Evolutionary conservation across 2,888 invertebrate genomes (phyloP).

Genomic region (Stenodera caucasica): DNA sequence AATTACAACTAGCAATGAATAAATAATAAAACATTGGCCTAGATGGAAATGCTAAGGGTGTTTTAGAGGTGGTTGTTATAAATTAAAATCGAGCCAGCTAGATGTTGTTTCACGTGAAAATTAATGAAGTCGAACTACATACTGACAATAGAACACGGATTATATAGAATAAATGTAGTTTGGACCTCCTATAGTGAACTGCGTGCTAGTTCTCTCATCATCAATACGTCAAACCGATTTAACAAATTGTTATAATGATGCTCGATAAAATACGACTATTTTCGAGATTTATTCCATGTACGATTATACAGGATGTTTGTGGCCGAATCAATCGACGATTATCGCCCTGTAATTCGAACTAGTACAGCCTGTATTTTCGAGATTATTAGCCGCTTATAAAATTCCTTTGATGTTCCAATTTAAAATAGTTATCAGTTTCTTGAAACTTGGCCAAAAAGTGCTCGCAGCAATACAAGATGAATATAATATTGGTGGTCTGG

Average conservation of each 20-base stretch:
- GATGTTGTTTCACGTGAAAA: constrained; percentile 17
- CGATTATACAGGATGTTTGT: background rate
- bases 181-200: constrained; percentile 17
- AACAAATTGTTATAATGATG: background rate
- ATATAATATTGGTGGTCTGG: constrained; percentile 3
- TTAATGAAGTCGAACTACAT: constrained; percentile 19
- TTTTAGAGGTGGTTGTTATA: background rate
- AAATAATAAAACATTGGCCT: background rate
- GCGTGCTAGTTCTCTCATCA: constrained; percentile 20
- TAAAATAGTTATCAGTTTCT: background rate
- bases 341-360: no score
- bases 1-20: background rate
- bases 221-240: constrained; percentile 6
- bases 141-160: constrained; percentile 16
- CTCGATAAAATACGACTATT: background rate
- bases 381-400: background rate
- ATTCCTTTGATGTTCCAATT: background rate
- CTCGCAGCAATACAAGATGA: background rate
- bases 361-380: background rate
- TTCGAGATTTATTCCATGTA: background rate
- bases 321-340: no score
- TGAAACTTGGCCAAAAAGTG: background rate
- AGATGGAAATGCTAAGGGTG: background rate
- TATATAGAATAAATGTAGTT: constrained; percentile 18
- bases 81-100: background rate